Percentiles rank a stretch among this genome's conserved stretches.
These are phyloP conservation scores for Hylia prasina DNA, from an alignment of 2,113 vertebrate species.

Conservation along the genomic window DNA sequence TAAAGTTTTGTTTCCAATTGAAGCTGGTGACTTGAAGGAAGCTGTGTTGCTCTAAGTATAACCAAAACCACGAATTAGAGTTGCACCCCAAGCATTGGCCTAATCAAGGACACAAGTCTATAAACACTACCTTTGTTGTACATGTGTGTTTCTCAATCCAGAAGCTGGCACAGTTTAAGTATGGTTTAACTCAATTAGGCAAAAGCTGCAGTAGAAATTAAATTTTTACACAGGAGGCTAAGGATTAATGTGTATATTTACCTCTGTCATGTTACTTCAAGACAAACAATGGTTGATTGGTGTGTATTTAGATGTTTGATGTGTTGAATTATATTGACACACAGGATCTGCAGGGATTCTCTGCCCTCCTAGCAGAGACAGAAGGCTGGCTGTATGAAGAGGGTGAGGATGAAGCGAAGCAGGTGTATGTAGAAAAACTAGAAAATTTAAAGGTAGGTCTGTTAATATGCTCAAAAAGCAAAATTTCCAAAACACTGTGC, in stretches of 20 bases:
- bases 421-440: constrained; percentile 78
- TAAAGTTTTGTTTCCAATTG: background rate
- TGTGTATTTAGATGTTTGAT: background rate
- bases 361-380: constrained; percentile 71
- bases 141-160: background rate
- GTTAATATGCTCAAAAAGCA: background rate
- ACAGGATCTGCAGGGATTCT: constrained; percentile 72
- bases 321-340: background rate
- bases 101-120: background rate
- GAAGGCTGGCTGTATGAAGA: constrained; percentile 83
- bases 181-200: background rate
- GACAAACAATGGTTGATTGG: background rate
- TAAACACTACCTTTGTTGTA: background rate
- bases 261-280: background rate
- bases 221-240: background rate
- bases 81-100: background rate
- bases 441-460: constrained; percentile 75
- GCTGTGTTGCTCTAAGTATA: background rate
- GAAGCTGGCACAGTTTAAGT: background rate
- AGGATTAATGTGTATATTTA: background rate
- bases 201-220: background rate
- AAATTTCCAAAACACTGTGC: background rate
- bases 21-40: background rate
- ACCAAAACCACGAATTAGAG: background rate
- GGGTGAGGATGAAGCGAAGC: constrained; percentile 79